phyloP scores from a whole-genome alignment of 1,140 invertebrate species.

The Brachystomella parvula region DNA sequence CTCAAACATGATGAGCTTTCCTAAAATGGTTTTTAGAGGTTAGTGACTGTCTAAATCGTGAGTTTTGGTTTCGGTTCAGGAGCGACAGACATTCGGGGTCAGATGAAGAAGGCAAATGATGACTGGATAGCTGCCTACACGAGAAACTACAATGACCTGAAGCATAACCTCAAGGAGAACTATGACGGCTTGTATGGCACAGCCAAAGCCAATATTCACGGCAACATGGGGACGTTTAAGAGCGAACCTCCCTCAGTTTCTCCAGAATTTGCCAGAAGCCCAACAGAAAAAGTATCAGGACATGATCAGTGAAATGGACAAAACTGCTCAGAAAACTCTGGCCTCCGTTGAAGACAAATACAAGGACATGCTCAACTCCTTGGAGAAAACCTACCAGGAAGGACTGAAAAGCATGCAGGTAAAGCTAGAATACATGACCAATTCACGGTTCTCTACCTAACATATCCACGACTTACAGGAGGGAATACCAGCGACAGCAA shows the following conservation, averaged over 20 bases:
- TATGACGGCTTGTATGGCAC: constrained; percentile 2
- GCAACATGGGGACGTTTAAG: constrained; percentile 10
- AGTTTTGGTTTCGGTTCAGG: no score
- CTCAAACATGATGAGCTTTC: background rate
- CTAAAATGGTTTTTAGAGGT: background rate
- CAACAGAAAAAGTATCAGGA: constrained; percentile 10
- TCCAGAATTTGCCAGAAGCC: constrained; percentile 14
- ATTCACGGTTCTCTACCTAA: constrained; percentile 15
- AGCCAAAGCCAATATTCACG: constrained; percentile 11
- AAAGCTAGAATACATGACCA: no score
- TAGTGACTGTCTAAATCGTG: background rate
- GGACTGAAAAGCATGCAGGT: constrained; percentile 4
- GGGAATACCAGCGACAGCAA: no score
- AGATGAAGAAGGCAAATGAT: background rate
- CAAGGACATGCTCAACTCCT: constrained; percentile 2
- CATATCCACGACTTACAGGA: constrained; percentile 6
- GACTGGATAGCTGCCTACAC: constrained; percentile 4
- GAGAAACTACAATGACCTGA: constrained; percentile 8
- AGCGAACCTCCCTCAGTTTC: background rate
- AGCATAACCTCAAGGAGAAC: constrained; percentile 13
- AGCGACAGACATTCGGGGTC: background rate
- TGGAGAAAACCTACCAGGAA: constrained; percentile 17
- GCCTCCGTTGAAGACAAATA: background rate
- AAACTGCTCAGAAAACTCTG: background rate
- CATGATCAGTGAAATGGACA: constrained; percentile 10